Percentiles rank a stretch among this genome's conserved stretches.
phyloP scores from a whole-genome alignment of 2,888 invertebrate genomes.

The Schizaphis graminum region DNA sequence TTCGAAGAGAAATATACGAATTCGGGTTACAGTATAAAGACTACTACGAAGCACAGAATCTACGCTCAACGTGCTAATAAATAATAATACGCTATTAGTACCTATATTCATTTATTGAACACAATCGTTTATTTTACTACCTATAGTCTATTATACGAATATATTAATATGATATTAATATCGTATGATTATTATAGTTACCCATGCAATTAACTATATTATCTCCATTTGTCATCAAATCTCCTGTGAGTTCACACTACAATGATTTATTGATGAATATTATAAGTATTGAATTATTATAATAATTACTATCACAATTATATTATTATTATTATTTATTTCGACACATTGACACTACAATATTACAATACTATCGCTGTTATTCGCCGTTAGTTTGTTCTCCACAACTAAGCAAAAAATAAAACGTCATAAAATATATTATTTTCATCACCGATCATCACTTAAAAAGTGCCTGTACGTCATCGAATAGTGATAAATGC shows the following conservation, averaged over 20 bases:
- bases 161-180: too few relatives aligned
- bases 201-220: background rate
- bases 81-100: background rate
- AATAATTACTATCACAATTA: background rate
- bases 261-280: too few relatives aligned
- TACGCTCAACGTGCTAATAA: background rate
- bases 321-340: background rate
- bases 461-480: background rate
- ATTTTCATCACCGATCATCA: background rate
- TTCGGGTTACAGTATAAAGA: background rate
- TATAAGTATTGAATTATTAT: too few relatives aligned
- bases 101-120: background rate
- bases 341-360: background rate
- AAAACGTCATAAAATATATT: background rate
- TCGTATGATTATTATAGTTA: background rate
- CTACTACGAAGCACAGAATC: background rate
- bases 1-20: background rate
- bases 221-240: too few relatives aligned
- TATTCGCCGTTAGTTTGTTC: background rate
- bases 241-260: too few relatives aligned
- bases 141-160: background rate
- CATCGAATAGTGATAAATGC: background rate
- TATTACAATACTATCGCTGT: background rate
- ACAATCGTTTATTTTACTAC: background rate
- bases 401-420: background rate